Evolutionary conservation across 2,888 invertebrate species (phyloP).

Genomic region (Cephus sareptanus): DNA sequence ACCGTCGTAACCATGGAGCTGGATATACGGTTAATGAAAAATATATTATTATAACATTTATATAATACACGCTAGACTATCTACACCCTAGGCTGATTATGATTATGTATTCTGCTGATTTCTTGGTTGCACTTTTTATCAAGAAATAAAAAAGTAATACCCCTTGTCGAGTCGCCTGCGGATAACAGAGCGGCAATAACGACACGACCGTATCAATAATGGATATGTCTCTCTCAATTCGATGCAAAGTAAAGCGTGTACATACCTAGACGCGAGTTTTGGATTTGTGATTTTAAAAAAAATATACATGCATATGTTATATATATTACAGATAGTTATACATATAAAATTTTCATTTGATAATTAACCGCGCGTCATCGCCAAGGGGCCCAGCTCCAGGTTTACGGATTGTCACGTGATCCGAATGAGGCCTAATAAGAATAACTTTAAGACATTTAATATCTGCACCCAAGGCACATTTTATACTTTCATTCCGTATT

Average conservation of each 20-base stretch:
- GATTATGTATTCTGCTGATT: constrained; percentile 62
- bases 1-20: constrained; percentile 24
- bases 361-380: constrained; percentile 9
- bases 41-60: neutral
- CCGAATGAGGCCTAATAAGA: constrained; percentile 40
- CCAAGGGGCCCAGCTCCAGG: constrained; percentile 46
- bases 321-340: neutral
- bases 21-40: constrained; percentile 5
- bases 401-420: constrained; percentile 40
- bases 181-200: neutral
- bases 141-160: neutral
- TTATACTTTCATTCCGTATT: constrained; percentile 62
- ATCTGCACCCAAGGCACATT: constrained; percentile 65
- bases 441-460: constrained; percentile 41
- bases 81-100: constrained; percentile 49
- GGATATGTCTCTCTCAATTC: neutral
- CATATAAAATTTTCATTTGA: neutral
- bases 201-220: neutral
- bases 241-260: neutral
- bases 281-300: neutral
- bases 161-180: constrained; percentile 16
- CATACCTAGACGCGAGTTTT: neutral
- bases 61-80: constrained; percentile 8
- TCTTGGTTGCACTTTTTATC: constrained; percentile 53
- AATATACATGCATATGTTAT: neutral